phyloP scores from a whole-genome alignment of 2,888 invertebrate genomes.

The Cheilosia soror region DNA sequence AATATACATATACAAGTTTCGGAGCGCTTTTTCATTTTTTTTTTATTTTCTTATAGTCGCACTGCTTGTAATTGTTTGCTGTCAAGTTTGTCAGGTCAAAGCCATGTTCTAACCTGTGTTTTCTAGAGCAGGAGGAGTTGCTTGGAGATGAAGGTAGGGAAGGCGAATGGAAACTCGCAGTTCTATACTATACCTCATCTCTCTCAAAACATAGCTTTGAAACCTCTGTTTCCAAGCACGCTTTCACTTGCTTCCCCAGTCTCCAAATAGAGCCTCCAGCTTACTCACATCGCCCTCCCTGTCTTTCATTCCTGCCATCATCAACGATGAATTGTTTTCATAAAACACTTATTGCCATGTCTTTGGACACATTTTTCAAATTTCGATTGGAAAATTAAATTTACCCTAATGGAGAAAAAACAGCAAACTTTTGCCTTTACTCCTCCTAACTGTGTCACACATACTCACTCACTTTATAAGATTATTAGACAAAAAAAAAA shows the following conservation, averaged over 20 bases:
- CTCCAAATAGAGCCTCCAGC: background rate
- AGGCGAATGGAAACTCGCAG: too few relatives aligned
- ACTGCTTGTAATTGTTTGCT: too few relatives aligned
- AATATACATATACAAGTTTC: too few relatives aligned
- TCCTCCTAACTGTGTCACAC: background rate
- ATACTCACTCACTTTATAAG: constrained; percentile 2
- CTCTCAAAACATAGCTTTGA: too few relatives aligned
- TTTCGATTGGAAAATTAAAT: constrained; percentile 47
- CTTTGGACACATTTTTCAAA: constrained; percentile 27
- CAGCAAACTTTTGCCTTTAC: background rate
- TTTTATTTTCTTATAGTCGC: too few relatives aligned
- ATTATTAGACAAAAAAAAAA: constrained; percentile 12
- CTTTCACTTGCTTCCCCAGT: background rate
- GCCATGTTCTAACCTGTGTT: too few relatives aligned
- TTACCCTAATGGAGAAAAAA: constrained; percentile 29
- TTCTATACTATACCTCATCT: too few relatives aligned
- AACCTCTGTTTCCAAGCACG: too few relatives aligned
- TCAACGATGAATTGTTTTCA: constrained; percentile 31
- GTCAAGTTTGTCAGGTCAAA: too few relatives aligned
- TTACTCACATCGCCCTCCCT: background rate
- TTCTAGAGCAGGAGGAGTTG: too few relatives aligned
- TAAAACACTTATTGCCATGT: constrained; percentile 33
- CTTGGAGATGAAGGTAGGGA: too few relatives aligned
- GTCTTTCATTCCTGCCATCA: constrained; percentile 11
- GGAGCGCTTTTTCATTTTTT: too few relatives aligned